These are phyloP conservation scores for Hormaphis cornu DNA, from an alignment of 1,140 invertebrate genomes.

Conservation along the genomic window DNA sequence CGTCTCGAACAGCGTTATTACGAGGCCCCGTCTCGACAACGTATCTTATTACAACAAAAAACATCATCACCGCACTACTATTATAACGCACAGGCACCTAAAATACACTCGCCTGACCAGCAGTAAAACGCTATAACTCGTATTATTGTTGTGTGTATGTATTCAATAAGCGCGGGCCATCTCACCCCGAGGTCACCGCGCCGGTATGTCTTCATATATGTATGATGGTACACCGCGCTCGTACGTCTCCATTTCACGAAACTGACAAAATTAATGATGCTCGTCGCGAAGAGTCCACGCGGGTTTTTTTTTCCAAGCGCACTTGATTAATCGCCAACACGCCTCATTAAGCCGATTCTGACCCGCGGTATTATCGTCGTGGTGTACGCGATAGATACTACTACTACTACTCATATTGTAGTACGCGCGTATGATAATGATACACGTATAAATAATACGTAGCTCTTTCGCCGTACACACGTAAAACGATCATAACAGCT, in stretches of 20 bases:
- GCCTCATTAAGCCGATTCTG: conserved; percentile 21
- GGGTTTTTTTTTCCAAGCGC: no score
- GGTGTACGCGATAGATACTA: neutral
- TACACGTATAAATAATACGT: neutral
- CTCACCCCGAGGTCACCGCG: conserved; percentile 17
- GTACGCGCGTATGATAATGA: neutral
- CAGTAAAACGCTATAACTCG: no score
- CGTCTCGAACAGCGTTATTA: no score
- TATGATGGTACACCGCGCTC: neutral
- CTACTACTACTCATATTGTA: neutral
- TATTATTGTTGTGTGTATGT: neutral
- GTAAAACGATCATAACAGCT: no score
- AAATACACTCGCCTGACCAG: no score
- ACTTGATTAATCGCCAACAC: conserved; percentile 21
- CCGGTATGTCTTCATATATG: no score
- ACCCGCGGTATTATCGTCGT: conserved; percentile 9
- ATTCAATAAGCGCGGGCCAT: conserved; percentile 20
- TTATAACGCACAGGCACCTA: no score
- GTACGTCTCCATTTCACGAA: conserved; percentile 24
- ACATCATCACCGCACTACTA: no score
- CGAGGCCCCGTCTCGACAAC: no score
- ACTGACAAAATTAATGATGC: conserved; percentile 30
- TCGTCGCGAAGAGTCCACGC: no score
- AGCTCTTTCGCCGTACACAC: neutral
- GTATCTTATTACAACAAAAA: no score